phyloP scores from a whole-genome alignment of 2,113 vertebrate genomes.

The Hydrolagus affinis region DNA sequence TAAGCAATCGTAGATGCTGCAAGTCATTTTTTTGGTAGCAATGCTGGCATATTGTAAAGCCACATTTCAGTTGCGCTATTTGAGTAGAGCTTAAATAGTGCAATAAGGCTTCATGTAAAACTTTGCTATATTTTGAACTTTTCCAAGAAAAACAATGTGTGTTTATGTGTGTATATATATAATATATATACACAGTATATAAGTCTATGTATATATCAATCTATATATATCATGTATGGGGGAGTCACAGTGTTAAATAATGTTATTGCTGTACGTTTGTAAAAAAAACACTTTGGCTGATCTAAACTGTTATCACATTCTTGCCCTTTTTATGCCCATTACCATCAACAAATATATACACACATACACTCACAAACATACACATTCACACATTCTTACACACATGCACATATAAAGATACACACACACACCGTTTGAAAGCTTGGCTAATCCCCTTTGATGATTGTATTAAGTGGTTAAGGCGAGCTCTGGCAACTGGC shows the following conservation, averaged over 20 bases:
- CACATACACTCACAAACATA: neutral
- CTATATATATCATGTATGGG: too few relatives aligned
- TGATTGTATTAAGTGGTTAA: slow-evolving; percentile 70
- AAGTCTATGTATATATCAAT: too few relatives aligned
- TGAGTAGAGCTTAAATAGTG: neutral
- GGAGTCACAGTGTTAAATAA: neutral
- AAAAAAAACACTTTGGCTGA: neutral
- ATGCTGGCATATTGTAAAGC: neutral
- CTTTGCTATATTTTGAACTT: neutral
- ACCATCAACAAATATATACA: neutral
- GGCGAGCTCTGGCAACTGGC: slow-evolving; percentile 57
- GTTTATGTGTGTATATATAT: too few relatives aligned
- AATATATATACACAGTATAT: too few relatives aligned
- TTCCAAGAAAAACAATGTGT: neutral
- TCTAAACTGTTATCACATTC: neutral
- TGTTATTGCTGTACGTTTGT: neutral
- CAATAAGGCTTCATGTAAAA: neutral
- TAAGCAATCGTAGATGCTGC: too few relatives aligned
- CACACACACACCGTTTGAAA: slow-evolving; percentile 39
- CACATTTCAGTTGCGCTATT: neutral
- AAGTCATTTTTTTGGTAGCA: neutral
- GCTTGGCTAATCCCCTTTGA: slow-evolving; percentile 62
- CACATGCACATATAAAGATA: neutral
- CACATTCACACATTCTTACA: slow-evolving; percentile 1
- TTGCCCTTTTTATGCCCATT: neutral